Conservation (phyloP, 1,140 invertebrate genomes). For the Reticulitermes speratus region DNA sequence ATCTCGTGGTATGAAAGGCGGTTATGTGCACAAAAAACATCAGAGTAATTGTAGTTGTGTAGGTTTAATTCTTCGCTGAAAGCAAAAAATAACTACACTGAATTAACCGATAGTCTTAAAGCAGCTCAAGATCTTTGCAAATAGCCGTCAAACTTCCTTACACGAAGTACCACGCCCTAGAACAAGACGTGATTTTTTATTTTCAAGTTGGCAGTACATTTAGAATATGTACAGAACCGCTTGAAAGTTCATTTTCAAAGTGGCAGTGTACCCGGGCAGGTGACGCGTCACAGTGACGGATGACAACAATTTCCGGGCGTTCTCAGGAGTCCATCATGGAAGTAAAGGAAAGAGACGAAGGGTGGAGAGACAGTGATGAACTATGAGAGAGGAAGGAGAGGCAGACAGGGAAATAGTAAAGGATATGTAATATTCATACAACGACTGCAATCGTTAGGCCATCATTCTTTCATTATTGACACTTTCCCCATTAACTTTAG, state of each 20-base stretch:
- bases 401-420: background rate
- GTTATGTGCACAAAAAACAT: too few species aligned
- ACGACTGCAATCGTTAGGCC: background rate
- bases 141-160: too few species aligned
- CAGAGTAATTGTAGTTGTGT: too few species aligned
- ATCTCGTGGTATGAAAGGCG: too few species aligned
- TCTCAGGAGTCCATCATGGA: conserved; percentile 4
- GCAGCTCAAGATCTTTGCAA: too few species aligned
- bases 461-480: conserved; percentile 8
- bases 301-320: conserved; percentile 9
- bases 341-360: background rate
- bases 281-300: background rate
- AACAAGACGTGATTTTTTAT: background rate
- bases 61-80: too few species aligned
- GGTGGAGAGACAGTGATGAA: background rate
- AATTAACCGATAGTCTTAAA: too few species aligned
- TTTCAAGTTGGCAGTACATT: background rate
- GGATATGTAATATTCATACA: too few species aligned
- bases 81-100: too few species aligned
- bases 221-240: background rate
- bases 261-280: background rate
- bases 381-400: background rate
- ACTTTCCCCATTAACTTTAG: background rate
- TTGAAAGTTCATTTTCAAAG: conserved; percentile 7
- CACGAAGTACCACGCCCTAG: background rate